A percentile compares a stretch with the other conserved stretches of the same genome.
phyloP scores from a whole-genome alignment of 30 jellyfish, hydroid and myxozoan species.

The Aurelia aurita region DNA sequence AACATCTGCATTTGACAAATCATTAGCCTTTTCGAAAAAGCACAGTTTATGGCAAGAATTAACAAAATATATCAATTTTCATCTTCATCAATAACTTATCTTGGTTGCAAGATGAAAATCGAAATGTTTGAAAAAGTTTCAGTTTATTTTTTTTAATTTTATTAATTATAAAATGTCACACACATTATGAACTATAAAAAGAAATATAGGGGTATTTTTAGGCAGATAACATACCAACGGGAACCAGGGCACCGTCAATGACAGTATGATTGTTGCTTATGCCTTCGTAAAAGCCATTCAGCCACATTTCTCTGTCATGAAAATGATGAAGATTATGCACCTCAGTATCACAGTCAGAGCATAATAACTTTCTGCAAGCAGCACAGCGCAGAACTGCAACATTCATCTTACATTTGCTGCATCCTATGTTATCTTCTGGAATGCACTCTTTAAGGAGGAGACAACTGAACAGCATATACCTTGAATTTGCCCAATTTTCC shows the following conservation, averaged over 20 bases:
- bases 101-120: no score
- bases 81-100: no score
- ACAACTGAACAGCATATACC: neutral
- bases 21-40: no score
- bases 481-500: conserved; percentile 26
- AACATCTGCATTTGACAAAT: no score
- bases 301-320: conserved; percentile 37
- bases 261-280: conserved; percentile 1
- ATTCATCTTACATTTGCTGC: neutral
- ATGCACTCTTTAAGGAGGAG: conserved; percentile 3
- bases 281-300: conserved; percentile 22
- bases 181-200: no score
- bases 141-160: no score
- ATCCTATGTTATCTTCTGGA: neutral
- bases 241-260: conserved; percentile 24
- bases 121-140: no score
- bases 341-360: neutral
- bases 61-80: no score
- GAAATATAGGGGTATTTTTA: no score
- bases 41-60: no score
- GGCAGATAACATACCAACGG: conserved; percentile 5
- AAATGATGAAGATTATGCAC: neutral
- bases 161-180: no score
- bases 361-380: conserved; percentile 12
- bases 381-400: conserved; percentile 15